A percentile compares a stretch with the other conserved stretches of the same genome.
phyloP scores from a whole-genome alignment of 2,797 vertebrate genomes.

The Phataginus tetradactyla region DNA sequence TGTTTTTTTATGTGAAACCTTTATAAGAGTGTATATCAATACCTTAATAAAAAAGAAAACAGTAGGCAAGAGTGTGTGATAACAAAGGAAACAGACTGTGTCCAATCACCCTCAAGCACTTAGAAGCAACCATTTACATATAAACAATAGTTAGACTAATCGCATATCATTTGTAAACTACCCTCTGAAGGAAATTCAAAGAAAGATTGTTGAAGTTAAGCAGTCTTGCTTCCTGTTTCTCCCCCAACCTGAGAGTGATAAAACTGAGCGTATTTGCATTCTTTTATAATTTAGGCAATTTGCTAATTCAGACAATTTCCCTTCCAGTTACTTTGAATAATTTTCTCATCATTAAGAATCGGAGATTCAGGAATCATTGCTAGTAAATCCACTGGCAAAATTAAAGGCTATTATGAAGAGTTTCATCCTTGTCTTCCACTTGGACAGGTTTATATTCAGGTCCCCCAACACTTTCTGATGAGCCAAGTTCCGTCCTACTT shows the following conservation, averaged over 20 bases:
- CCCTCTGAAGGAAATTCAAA: neutral
- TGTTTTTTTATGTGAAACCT: no score
- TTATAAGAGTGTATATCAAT: no score
- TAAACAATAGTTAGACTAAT: slow-evolving; percentile 49
- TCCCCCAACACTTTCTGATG: neutral
- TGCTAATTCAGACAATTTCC: slow-evolving; percentile 30
- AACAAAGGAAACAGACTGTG: neutral
- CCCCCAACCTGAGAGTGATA: slow-evolving; percentile 3
- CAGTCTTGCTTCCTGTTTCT: neutral
- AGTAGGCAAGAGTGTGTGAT: neutral
- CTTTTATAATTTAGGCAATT: slow-evolving; percentile 44
- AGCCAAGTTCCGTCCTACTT: neutral
- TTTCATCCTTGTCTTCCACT: neutral
- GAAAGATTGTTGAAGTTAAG: neutral
- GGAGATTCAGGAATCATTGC: neutral
- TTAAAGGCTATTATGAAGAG: neutral
- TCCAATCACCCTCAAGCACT: neutral
- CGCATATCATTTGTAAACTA: neutral
- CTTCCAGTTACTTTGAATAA: slow-evolving; percentile 19
- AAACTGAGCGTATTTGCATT: slow-evolving; percentile 6
- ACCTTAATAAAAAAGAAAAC: no score
- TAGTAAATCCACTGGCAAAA: neutral
- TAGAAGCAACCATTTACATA: neutral
- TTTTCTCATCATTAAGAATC: slow-evolving; percentile 33
- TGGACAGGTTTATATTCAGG: neutral